Percentiles rank a stretch among this genome's conserved stretches.
Conservation (phyloP, 2,888 invertebrate genomes). For the Dione juno region DNA sequence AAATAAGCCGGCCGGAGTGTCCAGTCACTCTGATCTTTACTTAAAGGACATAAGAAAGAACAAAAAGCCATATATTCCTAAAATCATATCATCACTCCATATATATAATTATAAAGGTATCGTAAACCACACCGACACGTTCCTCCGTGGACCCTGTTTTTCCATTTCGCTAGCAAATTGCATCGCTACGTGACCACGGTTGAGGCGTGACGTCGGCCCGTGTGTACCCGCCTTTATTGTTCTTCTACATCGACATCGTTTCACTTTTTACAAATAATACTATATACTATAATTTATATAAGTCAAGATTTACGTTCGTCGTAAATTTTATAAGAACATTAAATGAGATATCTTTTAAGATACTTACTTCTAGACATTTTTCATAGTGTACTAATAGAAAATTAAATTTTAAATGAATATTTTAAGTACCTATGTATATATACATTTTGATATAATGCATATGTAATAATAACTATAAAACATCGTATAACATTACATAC, state of each 20-base stretch:
- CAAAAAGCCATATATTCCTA: background rate
- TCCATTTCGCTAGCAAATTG: constrained; percentile 50
- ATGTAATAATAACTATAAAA: no score
- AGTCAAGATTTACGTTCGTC: constrained; percentile 23
- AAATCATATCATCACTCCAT: constrained; percentile 14
- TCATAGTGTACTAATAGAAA: constrained; percentile 25
- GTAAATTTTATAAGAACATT: constrained; percentile 28
- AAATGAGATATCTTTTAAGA: constrained; percentile 30
- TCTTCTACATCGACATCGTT: constrained; percentile 34
- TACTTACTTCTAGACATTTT: background rate
- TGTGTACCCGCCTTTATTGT: constrained; percentile 37
- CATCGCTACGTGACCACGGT: constrained; percentile 45
- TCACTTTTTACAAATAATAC: constrained; percentile 38
- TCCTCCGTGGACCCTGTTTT: constrained; percentile 43
- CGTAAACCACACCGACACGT: constrained; percentile 44
- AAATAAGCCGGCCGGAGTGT: no score
- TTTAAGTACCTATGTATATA: no score
- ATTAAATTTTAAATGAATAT: background rate
- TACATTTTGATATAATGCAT: no score
- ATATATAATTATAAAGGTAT: constrained; percentile 32
- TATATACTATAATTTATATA: constrained; percentile 15
- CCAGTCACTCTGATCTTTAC: background rate
- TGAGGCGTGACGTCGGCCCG: constrained; percentile 38
- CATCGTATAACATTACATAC: no score
- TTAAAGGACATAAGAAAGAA: background rate